Conservation (phyloP, 2,113 vertebrate genomes). For the Rhinogobius similis region DNA sequence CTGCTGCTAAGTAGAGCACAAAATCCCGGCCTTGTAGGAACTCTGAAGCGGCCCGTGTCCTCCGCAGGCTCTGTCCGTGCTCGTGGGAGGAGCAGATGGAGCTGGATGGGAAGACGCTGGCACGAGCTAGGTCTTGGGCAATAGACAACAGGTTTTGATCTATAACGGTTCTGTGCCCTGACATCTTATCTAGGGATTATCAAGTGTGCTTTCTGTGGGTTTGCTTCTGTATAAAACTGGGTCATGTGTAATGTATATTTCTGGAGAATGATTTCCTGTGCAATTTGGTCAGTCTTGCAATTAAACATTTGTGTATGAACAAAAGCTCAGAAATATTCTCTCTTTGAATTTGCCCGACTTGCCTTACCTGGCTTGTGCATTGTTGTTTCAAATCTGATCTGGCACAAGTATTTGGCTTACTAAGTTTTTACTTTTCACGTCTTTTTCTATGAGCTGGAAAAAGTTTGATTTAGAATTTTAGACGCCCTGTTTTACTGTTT, state of each 20-base stretch:
- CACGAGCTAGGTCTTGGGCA: neutral
- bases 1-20: slow-evolving; percentile 53
- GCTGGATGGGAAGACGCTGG: slow-evolving; percentile 33
- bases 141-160: slow-evolving; percentile 8
- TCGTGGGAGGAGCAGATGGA: slow-evolving; percentile 55
- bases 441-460: neutral
- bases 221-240: neutral
- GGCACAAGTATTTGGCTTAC: neutral
- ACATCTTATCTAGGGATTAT: neutral
- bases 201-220: neutral
- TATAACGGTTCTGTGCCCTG: neutral
- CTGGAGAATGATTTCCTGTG: no score
- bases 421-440: neutral
- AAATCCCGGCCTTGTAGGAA: slow-evolving; percentile 42
- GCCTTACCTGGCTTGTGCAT: no score
- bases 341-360: no score
- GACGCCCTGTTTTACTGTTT: neutral
- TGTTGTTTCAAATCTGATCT: neutral
- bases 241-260: neutral
- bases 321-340: no score
- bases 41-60: slow-evolving; percentile 21
- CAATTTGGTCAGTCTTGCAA: no score
- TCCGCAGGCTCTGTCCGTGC: slow-evolving; percentile 39
- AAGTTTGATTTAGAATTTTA: neutral
- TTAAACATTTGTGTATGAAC: no score